Base-by-base conservation (phyloP, 2,888 invertebrate genomes). In the Rhingia rostrata region DNA sequence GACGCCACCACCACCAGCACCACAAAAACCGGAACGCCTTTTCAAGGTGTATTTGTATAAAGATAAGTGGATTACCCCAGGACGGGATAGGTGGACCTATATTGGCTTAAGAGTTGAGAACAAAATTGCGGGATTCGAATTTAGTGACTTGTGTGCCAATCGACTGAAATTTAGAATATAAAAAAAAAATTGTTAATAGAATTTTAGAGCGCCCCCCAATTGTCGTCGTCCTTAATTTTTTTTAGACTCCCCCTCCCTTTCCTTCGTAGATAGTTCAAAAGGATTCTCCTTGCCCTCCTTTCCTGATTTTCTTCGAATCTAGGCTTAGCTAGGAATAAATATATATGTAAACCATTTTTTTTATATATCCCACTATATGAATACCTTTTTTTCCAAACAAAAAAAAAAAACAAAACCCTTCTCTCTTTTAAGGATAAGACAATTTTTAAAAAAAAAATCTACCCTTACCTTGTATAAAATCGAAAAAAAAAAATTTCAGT, bases 61-160 rank as follows among this genome's bases (percentile, higher is more conserved):
- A 69, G 22, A 64, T 41, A 35, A 39, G 45, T 45, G 39, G 22
- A 64, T 37, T 61, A 10, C 51, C 61, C 35, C 64, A 61, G 37
- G 53, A 47, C 72, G 79, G 45, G 41, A 49, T 63, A 37, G 74
- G 45, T 72, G 56, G 75, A 82, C 61, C 64, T 63, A 12, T 14
- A 69, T 73, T 74, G 79, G 77, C 67, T 53, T 70, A 49, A 78
- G 22, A 77, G 33, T 41, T 61, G 61, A 49, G 54, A 86, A 78
- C 12, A 14, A 14, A 64, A 63, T 77, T 60, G 73, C 66, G 58
- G 67, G 70, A 78, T 87, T 87, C 87, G 86, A 87, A 87, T 87
- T 87, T 86, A 90, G 88, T 89, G 90, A 90, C 90, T 89, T 90
- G 90, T 90, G 91, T 91, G 91, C 91, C 91, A 91, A 91, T 90